Conservation (phyloP, 1,140 invertebrate species). For the Drosophila ercepeae region DNA sequence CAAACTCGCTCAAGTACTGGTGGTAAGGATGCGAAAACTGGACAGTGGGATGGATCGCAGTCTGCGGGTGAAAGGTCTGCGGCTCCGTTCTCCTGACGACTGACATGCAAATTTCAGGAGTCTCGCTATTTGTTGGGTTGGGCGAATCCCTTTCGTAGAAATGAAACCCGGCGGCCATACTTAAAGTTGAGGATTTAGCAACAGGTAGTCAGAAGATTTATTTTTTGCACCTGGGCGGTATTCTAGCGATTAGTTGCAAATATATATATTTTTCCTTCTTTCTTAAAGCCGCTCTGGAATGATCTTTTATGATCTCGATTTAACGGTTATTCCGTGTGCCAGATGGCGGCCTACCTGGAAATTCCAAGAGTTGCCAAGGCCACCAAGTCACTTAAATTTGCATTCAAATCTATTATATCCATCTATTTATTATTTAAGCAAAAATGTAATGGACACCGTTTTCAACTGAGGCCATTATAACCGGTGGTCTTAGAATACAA, state of each 20-base stretch:
- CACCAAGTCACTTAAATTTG: background rate
- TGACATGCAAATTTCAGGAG: constrained; percentile 31
- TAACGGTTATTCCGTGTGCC: constrained; percentile 57
- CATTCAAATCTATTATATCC: background rate
- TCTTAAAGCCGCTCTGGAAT: constrained; percentile 6
- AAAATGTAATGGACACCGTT: too few species aligned
- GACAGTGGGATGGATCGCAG: background rate
- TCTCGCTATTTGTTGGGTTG: constrained; percentile 46
- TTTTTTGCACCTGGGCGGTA: constrained; percentile 17
- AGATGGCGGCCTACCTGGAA: constrained; percentile 48
- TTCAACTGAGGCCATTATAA: too few species aligned
- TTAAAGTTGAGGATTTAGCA: constrained; percentile 4
- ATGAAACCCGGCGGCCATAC: constrained; percentile 31
- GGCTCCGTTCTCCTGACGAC: constrained; percentile 12
- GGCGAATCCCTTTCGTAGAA: background rate
- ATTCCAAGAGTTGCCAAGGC: constrained; percentile 29
- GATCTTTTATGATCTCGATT: constrained; percentile 51
- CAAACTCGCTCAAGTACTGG: constrained; percentile 40
- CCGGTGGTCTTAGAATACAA: too few species aligned
- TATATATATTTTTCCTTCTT: background rate
- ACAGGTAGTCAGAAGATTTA: constrained; percentile 39
- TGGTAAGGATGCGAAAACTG: constrained; percentile 32
- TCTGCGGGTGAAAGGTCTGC: constrained; percentile 14
- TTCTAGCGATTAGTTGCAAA: constrained; percentile 12
- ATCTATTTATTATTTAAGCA: background rate